phyloP scores from a whole-genome alignment of 1,140 invertebrate species.

The Brachionus asplanchnoidis region DNA sequence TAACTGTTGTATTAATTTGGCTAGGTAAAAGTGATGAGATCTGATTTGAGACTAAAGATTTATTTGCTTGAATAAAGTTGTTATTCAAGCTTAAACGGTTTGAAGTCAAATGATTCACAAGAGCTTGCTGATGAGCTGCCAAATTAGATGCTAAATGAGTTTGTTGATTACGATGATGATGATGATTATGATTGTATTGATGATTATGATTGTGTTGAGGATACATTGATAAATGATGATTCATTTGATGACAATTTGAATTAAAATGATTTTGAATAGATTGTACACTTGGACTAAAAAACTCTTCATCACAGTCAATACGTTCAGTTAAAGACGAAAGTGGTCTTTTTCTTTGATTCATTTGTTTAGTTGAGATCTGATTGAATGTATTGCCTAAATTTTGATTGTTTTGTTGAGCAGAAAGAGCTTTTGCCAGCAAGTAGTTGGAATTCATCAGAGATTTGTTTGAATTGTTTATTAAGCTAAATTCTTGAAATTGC shows the following conservation, averaged over 20 bases:
- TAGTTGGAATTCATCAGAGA: neutral
- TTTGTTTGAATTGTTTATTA: neutral
- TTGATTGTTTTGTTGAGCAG: neutral
- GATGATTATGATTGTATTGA: neutral
- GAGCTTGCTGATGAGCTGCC: neutral
- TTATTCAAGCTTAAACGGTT: neutral
- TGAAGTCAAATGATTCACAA: neutral
- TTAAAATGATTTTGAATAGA: neutral
- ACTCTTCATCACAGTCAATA: neutral
- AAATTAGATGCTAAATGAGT: neutral
- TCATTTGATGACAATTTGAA: slow-evolving; percentile 9
- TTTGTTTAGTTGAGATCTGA: neutral
- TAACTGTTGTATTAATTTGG: neutral
- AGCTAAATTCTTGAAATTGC: neutral
- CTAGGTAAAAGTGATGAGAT: neutral
- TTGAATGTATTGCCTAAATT: neutral
- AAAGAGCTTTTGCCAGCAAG: neutral
- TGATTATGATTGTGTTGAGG: neutral
- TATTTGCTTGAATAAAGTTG: neutral
- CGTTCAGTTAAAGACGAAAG: neutral
- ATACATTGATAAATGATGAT: neutral
- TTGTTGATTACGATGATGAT: neutral
- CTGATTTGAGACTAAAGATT: neutral
- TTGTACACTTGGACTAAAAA: neutral
- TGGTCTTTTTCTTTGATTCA: slow-evolving; percentile 10